Evolutionary conservation across 2,797 vertebrate species (phyloP).

Genomic region (Benthosema pterotum): DNA sequence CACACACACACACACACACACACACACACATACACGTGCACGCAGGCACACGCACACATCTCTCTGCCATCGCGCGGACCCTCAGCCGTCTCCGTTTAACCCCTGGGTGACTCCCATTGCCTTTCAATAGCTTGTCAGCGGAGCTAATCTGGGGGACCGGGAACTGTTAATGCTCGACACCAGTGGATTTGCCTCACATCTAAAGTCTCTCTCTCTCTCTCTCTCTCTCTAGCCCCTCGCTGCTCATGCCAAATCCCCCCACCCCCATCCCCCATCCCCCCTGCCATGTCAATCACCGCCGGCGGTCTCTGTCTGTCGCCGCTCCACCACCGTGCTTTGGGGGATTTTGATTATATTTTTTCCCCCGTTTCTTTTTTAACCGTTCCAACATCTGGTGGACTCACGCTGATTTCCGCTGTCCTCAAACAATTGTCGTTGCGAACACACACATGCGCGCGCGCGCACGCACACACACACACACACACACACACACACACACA

Average conservation of each 20-base stretch:
- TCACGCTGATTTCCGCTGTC: background rate
- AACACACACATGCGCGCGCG: background rate
- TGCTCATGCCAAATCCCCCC: too few species aligned
- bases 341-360: too few species aligned
- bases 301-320: too few species aligned
- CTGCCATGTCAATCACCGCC: constrained; percentile 5
- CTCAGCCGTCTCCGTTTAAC: constrained; percentile 30
- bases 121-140: constrained; percentile 8
- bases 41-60: background rate
- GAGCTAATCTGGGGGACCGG: constrained; percentile 24
- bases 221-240: too few species aligned
- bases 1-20: background rate
- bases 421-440: background rate
- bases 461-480: too few species aligned
- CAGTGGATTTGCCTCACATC: constrained; percentile 18
- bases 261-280: too few species aligned
- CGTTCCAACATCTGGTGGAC: constrained; percentile 1
- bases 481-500: background rate
- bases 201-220: background rate
- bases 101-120: constrained; percentile 11
- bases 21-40: constrained; percentile 6
- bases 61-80: background rate
- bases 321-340: background rate
- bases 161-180: constrained; percentile 23
- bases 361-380: too few species aligned